A percentile compares a stretch with the other conserved stretches of the same genome.
These are phyloP conservation scores for Sula dactylatra DNA, from an alignment of 2,113 vertebrate species.

Conservation along the genomic window DNA sequence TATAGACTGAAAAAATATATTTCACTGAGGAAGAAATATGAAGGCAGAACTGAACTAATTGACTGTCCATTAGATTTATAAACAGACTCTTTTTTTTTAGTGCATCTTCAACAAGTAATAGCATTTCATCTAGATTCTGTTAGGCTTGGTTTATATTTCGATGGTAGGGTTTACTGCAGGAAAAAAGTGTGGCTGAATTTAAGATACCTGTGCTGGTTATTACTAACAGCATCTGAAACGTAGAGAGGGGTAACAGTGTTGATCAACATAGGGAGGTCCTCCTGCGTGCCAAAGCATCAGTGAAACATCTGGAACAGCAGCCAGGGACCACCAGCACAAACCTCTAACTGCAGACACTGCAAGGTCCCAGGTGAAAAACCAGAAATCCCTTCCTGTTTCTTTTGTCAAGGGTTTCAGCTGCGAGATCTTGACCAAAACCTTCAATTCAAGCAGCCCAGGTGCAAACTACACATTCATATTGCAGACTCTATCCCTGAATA, in stretches of 20 bases:
- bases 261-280: not conserved
- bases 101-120: not conserved
- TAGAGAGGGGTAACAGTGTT: not conserved
- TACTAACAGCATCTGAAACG: not conserved
- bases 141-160: not conserved
- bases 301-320: not conserved
- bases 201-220: not conserved
- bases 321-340: not conserved
- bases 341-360: not conserved
- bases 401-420: not conserved
- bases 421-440: not conserved
- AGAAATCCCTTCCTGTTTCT: not conserved
- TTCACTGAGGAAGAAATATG: not conserved
- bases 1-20: not conserved
- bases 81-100: not conserved
- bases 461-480: not conserved
- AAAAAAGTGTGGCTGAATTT: not conserved
- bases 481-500: not conserved
- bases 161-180: not conserved
- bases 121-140: not conserved
- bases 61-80: conserved; percentile 14
- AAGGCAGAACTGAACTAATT: conserved; percentile 26
- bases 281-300: accelerated
- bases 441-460: not conserved
- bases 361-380: not conserved